Evolutionary conservation across 30 jellyfish, hydroid and myxozoan genomes (phyloP).

Genomic region (Aurelia aurita): DNA sequence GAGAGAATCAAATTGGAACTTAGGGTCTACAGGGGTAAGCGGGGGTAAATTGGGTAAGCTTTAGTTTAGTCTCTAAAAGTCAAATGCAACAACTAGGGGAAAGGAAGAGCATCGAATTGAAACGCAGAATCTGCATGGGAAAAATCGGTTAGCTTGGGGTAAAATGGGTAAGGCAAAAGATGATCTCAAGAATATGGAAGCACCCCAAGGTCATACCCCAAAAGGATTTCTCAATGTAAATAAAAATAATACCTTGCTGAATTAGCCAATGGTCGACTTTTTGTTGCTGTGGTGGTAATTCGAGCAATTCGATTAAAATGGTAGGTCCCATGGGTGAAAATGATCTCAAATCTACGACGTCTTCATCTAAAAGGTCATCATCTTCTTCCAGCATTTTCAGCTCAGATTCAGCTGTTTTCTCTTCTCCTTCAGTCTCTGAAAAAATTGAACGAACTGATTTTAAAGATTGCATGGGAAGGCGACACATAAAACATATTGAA

Average conservation of each 20-base stretch:
- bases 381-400: slow-evolving; percentile 41
- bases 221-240: no score
- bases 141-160: no score
- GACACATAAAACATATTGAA: no score
- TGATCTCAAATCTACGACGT: slow-evolving; percentile 87
- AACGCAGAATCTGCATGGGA: no score
- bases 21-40: no score
- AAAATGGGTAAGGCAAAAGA: no score
- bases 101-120: no score
- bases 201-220: no score
- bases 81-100: no score
- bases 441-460: neutral
- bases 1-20: neutral
- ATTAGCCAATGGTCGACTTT: slow-evolving; percentile 78
- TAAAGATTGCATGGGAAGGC: no score
- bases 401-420: slow-evolving; percentile 30
- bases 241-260: slow-evolving; percentile 78
- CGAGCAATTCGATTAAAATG: slow-evolving; percentile 80
- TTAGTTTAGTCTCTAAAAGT: no score
- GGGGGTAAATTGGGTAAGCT: no score
- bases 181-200: slow-evolving; percentile 45
- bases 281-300: slow-evolving; percentile 96
- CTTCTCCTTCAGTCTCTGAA: slow-evolving; percentile 32
- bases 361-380: slow-evolving; percentile 83
- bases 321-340: slow-evolving; percentile 89